Evolutionary conservation across 1,140 invertebrate species (phyloP), one percentile per base, ranked within the genome.

Genomic region (Whitmania pigra): DNA sequence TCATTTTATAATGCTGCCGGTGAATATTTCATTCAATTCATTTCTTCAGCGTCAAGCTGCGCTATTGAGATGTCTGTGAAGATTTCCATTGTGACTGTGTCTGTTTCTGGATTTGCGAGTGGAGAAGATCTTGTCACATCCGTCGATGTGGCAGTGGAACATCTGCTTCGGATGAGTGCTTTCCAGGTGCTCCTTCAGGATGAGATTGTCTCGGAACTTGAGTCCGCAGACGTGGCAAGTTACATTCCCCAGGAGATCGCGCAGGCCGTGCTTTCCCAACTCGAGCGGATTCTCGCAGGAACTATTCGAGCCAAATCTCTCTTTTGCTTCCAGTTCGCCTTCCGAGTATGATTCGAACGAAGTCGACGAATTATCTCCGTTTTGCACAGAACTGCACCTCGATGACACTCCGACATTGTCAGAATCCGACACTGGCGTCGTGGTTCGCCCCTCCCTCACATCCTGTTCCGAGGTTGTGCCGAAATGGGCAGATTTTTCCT

Each of bases 71-170:
- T 75, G 72, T 54, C 74, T 25, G 74, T 80, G 79, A 66, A 80
- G 73, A 74, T 77, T 78, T 53, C 78, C 84, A 76, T 85, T 85
- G 67, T 84, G 86, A 60, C 85, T 85, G 81, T 90, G 89, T 6
- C 87, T 81, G 78, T 90, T 90, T 15, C 89, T 83, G 72, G 88
- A 88, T 60, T 88, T 87, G 29, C 88, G 80, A 53, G 89, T 89
- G 74, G 88, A 88, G 80, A 91, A 91, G 76, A 90, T 87, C 85
- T 89, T 89, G n/a, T 87, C 87, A 82, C 90, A 91, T 55, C 89
- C 89, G 72, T 87, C 85, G 49, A 89, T 86, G 27, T 88, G 89
- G 83, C 89, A 91, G 78, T 87, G 86, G 81, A 88, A 89, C 87
- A 90, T 79, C 69, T 79, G 77, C 55, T 78, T 76, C 18, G 78